These are phyloP conservation scores for Athalia rosae DNA, from an alignment of 2,888 invertebrate species.

Conservation along the genomic window DNA sequence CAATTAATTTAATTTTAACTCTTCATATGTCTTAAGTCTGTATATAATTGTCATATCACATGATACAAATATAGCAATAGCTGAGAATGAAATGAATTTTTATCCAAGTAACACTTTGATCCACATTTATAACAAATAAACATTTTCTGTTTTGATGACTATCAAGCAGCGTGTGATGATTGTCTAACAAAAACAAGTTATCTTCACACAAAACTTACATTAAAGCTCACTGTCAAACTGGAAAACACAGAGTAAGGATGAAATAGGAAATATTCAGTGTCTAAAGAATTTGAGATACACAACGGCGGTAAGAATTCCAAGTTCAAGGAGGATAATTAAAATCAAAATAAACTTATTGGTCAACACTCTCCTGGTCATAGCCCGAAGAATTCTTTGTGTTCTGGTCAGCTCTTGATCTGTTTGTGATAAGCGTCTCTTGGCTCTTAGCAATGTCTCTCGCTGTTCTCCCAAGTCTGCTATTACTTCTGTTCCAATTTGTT, in stretches of 20 bases:
- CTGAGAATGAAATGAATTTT: neutral
- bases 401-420: conserved; percentile 83
- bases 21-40: neutral
- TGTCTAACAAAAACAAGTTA: neutral
- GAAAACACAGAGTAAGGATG: no score
- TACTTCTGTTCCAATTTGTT: conserved; percentile 85
- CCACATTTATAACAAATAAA: neutral
- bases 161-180: neutral
- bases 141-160: neutral
- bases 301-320: conserved; percentile 78
- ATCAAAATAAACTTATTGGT: conserved; percentile 86
- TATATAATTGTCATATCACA: neutral
- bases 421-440: conserved; percentile 80
- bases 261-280: conserved; percentile 50
- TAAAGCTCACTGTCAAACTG: no score
- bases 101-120: neutral
- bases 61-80: neutral
- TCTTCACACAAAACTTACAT: neutral
- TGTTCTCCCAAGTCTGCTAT: conserved; percentile 85
- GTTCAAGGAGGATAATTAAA: conserved; percentile 83
- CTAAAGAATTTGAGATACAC: conserved; percentile 80
- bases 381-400: conserved; percentile 79
- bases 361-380: conserved; percentile 82
- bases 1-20: conserved; percentile 65
- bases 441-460: conserved; percentile 82